phyloP scores from a whole-genome alignment of 2,888 invertebrate genomes.

The Argyra leucocephala region DNA sequence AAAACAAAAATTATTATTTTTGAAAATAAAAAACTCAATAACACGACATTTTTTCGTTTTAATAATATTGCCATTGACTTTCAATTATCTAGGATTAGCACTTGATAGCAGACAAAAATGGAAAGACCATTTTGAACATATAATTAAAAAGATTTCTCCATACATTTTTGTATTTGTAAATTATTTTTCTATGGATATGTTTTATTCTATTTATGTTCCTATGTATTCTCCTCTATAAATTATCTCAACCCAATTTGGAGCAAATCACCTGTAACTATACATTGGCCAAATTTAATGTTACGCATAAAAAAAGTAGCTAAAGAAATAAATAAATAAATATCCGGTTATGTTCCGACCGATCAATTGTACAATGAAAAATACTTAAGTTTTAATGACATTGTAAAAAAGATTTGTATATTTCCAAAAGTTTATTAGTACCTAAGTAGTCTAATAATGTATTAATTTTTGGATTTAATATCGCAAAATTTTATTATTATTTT shows the following conservation, averaged over 20 bases:
- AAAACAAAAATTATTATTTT: not conserved
- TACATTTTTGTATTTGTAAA: not conserved
- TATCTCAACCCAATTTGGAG: not conserved
- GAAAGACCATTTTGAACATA: not conserved
- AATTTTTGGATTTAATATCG: too few relatives aligned
- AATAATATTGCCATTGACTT: not conserved
- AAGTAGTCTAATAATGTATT: too few relatives aligned
- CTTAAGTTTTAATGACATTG: too few relatives aligned
- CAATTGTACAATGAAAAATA: too few relatives aligned
- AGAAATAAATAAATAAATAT: not conserved
- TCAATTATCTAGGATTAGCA: not conserved
- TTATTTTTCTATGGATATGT: too few relatives aligned
- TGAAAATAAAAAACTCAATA: too few relatives aligned
- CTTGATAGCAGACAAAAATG: not conserved
- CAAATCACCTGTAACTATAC: not conserved
- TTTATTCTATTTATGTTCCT: not conserved
- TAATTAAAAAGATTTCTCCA: not conserved
- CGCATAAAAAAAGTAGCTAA: not conserved
- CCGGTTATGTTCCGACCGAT: too few relatives aligned
- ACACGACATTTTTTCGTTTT: not conserved
- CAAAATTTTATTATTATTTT: too few relatives aligned
- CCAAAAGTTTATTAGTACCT: too few relatives aligned
- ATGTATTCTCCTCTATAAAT: not conserved
- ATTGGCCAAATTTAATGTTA: not conserved
- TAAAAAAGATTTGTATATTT: too few relatives aligned